These are phyloP conservation scores for Aplidium turbinatum DNA, from an alignment of 23 tunicate species.

Conservation along the genomic window DNA sequence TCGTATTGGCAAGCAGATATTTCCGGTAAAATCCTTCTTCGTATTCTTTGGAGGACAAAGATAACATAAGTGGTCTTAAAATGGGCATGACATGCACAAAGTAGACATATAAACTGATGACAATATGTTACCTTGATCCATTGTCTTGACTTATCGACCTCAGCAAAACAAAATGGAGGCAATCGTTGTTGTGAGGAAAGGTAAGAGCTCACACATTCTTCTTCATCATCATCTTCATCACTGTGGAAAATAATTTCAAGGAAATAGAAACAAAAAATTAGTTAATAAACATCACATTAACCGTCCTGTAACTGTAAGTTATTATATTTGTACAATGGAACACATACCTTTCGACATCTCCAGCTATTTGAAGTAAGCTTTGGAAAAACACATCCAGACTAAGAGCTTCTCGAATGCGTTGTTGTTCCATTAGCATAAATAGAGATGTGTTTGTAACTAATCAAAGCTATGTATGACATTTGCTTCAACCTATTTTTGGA, in stretches of 20 bases:
- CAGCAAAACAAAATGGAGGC: background rate
- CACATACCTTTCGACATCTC: background rate
- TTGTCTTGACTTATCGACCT: slow-evolving; percentile 5
- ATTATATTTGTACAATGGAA: background rate
- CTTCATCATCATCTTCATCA: slow-evolving; percentile 17
- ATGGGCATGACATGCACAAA: too few relatives aligned
- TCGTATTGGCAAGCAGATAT: too few relatives aligned
- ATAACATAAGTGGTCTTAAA: too few relatives aligned
- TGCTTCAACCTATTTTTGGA: background rate
- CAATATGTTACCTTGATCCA: slow-evolving; percentile 37
- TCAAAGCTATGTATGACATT: background rate
- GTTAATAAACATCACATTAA: background rate
- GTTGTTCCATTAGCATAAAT: slow-evolving; percentile 15
- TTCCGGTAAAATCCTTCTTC: too few relatives aligned
- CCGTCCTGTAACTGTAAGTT: background rate
- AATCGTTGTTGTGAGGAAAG: too few relatives aligned
- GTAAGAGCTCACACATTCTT: background rate
- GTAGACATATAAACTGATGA: too few relatives aligned
- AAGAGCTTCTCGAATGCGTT: slow-evolving; percentile 16
- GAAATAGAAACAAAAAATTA: background rate
- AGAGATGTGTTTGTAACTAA: background rate
- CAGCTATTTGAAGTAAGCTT: slow-evolving; percentile 8
- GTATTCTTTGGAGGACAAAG: too few relatives aligned
- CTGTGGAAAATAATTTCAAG: background rate
- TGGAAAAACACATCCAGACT: slow-evolving; percentile 13